Evolutionary conservation across 2,113 vertebrate genomes (phyloP).

Genomic region (Choloepus hoffmanni): DNA sequence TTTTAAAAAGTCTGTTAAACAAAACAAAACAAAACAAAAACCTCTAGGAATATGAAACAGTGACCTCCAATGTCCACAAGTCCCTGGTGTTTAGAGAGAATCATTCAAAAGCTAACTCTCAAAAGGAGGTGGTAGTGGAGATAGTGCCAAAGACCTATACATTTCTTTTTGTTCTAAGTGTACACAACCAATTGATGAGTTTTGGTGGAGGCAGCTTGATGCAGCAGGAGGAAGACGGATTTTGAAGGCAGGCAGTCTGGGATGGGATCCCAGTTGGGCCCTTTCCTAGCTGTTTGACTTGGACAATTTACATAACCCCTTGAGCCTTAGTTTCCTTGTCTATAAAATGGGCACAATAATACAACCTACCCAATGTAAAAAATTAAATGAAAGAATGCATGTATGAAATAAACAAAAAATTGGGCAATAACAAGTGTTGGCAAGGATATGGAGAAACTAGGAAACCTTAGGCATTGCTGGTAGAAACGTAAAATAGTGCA

Average conservation of each 20-base stretch:
- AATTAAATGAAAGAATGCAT: neutral
- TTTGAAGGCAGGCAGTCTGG: neutral
- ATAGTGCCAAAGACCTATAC: too few relatives aligned
- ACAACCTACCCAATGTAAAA: neutral
- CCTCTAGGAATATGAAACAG: neutral
- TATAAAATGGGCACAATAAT: neutral
- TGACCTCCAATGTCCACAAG: neutral
- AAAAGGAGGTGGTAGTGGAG: neutral
- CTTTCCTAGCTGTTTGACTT: neutral
- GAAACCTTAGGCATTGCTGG: too few relatives aligned
- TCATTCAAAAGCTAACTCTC: neutral
- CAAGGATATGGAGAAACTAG: neutral
- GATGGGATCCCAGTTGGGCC: neutral
- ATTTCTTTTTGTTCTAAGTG: neutral
- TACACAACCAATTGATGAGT: neutral
- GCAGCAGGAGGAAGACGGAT: neutral
- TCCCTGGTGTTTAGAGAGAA: neutral
- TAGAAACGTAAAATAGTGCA: too few relatives aligned
- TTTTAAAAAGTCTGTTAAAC: too few relatives aligned
- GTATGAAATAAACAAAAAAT: too few relatives aligned
- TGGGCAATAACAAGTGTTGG: too few relatives aligned
- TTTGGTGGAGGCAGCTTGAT: rapidly evolving
- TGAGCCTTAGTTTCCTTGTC: neutral
- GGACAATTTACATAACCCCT: neutral
- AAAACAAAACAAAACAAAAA: too few relatives aligned